These are phyloP conservation scores for Allobates femoralis DNA, from an alignment of 2,797 vertebrate genomes.

Conservation along the genomic window DNA sequence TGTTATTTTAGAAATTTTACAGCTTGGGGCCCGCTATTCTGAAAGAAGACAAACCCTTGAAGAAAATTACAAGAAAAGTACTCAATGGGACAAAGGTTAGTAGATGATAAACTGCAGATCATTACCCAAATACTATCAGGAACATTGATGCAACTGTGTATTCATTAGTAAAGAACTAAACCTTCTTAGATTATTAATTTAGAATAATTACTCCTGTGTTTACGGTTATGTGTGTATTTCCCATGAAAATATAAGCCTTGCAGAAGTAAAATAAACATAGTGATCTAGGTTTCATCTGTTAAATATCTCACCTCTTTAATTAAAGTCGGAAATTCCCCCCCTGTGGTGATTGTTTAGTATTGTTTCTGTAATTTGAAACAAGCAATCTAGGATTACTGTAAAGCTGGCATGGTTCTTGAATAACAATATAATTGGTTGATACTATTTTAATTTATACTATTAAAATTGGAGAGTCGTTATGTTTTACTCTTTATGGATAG, in stretches of 20 bases:
- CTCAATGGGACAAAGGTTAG: not conserved
- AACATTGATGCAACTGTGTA: too few species aligned
- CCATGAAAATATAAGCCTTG: not conserved
- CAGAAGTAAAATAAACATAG: too few species aligned
- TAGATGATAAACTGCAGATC: not conserved
- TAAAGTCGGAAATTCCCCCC: not conserved
- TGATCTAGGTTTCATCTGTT: not conserved
- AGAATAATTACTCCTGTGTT: not conserved
- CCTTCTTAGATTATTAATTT: too few species aligned
- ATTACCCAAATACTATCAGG: too few species aligned
- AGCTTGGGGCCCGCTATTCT: too few species aligned
- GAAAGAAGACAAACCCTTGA: too few species aligned
- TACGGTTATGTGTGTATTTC: not conserved
- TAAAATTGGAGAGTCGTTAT: not conserved
- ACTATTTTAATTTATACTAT: not conserved
- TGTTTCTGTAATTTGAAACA: not conserved
- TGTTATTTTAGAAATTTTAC: too few species aligned
- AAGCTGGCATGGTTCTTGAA: not conserved
- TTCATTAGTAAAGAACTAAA: too few species aligned
- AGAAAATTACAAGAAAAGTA: not conserved
- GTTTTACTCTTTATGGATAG: not conserved
- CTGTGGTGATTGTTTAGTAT: not conserved
- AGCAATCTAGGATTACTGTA: not conserved
- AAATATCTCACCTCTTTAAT: slow-evolving; percentile 1
- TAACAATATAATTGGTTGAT: not conserved